Base-by-base conservation (phyloP, 2,113 vertebrate genomes). In the Mesitornis unicolor region DNA sequence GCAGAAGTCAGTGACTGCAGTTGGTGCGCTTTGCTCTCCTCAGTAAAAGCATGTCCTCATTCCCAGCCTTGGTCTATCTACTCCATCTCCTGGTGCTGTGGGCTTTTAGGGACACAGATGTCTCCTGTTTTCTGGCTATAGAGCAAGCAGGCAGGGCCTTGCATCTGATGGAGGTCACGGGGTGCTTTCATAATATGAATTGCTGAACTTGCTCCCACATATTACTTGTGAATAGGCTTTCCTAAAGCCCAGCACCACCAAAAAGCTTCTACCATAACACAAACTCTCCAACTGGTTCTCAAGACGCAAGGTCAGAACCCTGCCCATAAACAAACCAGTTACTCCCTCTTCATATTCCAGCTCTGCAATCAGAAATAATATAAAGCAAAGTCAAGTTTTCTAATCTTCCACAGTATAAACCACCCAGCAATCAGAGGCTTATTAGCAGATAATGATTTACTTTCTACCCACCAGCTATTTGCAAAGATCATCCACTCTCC, bases 401-500 rank as follows among this genome's bases (percentile, higher is more conserved):
- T 89, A 94, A 92, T 95, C 92, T 90, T 90, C 70, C 54, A 47
- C 33, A 2, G 50, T 11, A 59, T 64, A 81, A 89, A 93, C 53
- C 95, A 95, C n/a, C 64, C 74, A 71, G 90, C 74, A 95, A 87
- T 92, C 94, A 70, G 18, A 53, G 74, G 77, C 68, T 90, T 96
- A 93, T 94, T 95, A 93, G 60, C 56, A 95, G 90, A 91, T 68
- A 96, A 86, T 91, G 76, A 97, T 97, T 88, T 91, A 92, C 67
- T 97, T 84, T 94, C 88, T 82, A 53, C 91, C 85, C 84, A 93
- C 92, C 93, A 91, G 94, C 96, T 97, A 96, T 97, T 97, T 96
- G 96, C 94, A 93, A 95, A 93, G 83, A 92, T 93, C 88, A 88
- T 97, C 95, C 91, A 71, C 89, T 69, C 36, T 89, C 90, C 71